These are phyloP conservation scores for Nixonia krombeini DNA, from an alignment of 1,140 invertebrate species.

Conservation along the genomic window DNA sequence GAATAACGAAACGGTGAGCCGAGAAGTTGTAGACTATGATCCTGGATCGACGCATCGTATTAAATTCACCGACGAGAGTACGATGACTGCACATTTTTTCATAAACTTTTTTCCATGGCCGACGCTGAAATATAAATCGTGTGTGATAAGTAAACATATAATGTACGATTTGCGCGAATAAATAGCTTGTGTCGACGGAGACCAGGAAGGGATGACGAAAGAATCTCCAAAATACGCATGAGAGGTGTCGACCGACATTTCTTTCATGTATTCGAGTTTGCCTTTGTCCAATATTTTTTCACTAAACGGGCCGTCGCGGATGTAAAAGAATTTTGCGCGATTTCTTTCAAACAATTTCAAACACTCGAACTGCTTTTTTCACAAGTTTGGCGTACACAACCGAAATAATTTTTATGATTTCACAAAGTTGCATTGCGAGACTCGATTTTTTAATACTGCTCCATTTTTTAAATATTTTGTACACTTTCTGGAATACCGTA, in stretches of 20 bases:
- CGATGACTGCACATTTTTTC: constrained; percentile 47
- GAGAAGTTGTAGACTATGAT: constrained; percentile 45
- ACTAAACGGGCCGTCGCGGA: too few species aligned
- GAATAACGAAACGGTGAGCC: constrained; percentile 36
- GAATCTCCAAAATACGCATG: neutral
- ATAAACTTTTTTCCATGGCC: constrained; percentile 29
- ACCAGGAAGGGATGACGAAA: constrained; percentile 11
- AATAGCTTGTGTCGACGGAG: constrained; percentile 7
- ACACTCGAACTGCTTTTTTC: too few species aligned
- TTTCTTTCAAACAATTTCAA: too few species aligned
- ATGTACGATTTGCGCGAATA: constrained; percentile 5
- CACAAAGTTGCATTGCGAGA: too few species aligned
- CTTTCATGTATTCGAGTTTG: constrained; percentile 17
- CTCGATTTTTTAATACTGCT: too few species aligned
- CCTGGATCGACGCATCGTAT: constrained; percentile 44
- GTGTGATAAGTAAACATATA: constrained; percentile 26
- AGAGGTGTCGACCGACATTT: neutral
- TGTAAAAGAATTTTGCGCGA: too few species aligned
- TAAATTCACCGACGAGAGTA: constrained; percentile 33
- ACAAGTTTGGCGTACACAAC: too few species aligned
- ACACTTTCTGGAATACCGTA: too few species aligned
- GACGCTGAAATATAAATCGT: constrained; percentile 24
- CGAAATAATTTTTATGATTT: too few species aligned
- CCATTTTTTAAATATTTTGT: too few species aligned
- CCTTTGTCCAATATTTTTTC: constrained; percentile 23